These are phyloP conservation scores for Erithacus rubecula DNA, from an alignment of 2,797 vertebrate genomes.

Conservation along the genomic window DNA sequence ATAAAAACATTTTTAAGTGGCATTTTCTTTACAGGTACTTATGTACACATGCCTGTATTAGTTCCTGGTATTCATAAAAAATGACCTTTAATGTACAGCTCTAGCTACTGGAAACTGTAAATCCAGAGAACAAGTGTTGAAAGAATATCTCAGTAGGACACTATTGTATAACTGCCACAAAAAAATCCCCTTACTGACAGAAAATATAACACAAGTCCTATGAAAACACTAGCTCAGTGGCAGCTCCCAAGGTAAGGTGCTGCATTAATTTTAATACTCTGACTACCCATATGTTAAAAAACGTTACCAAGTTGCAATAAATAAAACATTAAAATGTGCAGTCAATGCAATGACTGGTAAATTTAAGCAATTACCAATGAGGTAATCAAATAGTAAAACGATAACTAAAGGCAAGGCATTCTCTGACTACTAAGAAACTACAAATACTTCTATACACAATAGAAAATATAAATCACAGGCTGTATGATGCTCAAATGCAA, in stretches of 20 bases:
- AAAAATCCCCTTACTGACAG: neutral
- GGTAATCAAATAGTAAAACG: slow-evolving; percentile 36
- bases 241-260: slow-evolving; percentile 30
- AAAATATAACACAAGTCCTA: slow-evolving; percentile 19
- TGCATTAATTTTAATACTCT: slow-evolving; percentile 32
- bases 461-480: neutral
- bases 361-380: slow-evolving; percentile 3
- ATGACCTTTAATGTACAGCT: slow-evolving; percentile 23
- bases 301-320: slow-evolving; percentile 4
- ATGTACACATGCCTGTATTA: neutral
- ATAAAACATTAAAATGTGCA: slow-evolving; percentile 30
- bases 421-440: neutral
- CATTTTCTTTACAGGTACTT: slow-evolving; percentile 25
- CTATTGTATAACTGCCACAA: neutral
- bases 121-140: neutral
- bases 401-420: neutral
- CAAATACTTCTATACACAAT: neutral
- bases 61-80: slow-evolving; percentile 39
- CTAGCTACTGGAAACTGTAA: neutral
- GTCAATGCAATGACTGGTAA: neutral
- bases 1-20: slow-evolving; percentile 5
- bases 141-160: neutral
- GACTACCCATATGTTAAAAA: neutral
- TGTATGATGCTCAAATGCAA: accelerated
- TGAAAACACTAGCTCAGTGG: neutral